These are phyloP conservation scores for Andrena fulva DNA, from an alignment of 2,888 invertebrate genomes.

Conservation along the genomic window DNA sequence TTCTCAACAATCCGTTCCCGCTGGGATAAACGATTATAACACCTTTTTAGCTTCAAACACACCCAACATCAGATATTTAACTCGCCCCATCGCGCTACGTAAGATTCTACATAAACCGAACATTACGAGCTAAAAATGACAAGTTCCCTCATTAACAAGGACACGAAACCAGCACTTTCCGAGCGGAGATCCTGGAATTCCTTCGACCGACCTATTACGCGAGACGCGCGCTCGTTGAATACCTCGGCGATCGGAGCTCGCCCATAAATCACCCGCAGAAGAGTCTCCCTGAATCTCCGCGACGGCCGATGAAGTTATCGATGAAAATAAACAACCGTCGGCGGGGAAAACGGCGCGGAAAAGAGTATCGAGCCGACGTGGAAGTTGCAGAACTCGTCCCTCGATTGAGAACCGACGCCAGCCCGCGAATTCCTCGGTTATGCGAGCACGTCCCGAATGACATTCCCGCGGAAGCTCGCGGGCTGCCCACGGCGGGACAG, in stretches of 20 bases:
- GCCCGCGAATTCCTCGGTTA: constrained; percentile 48
- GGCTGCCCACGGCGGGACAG: constrained; percentile 50
- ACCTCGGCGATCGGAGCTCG: constrained; percentile 11
- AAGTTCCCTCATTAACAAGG: neutral
- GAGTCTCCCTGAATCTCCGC: constrained; percentile 9
- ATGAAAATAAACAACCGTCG: constrained; percentile 31
- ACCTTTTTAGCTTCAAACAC: too few species aligned
- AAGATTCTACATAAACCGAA: too few species aligned
- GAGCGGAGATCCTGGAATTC: constrained; percentile 5
- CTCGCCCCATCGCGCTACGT: neutral
- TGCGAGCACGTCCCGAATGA: constrained; percentile 53
- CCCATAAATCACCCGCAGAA: constrained; percentile 9
- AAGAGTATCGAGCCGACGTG: neutral
- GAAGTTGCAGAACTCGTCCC: constrained; percentile 28
- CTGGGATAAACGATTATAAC: too few species aligned
- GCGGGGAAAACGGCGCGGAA: neutral
- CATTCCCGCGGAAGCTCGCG: constrained; percentile 58
- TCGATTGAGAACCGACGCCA: constrained; percentile 7
- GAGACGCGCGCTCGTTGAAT: constrained; percentile 9
- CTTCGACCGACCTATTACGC: constrained; percentile 3
- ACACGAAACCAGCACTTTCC: neutral
- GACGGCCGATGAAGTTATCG: constrained; percentile 13
- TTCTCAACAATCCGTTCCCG: too few species aligned
- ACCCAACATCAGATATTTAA: neutral
- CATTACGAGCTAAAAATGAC: neutral